A percentile compares a stretch with the other conserved stretches of the same genome.
Conservation (phyloP, 1,140 invertebrate species). For the Cydia pomonella region DNA sequence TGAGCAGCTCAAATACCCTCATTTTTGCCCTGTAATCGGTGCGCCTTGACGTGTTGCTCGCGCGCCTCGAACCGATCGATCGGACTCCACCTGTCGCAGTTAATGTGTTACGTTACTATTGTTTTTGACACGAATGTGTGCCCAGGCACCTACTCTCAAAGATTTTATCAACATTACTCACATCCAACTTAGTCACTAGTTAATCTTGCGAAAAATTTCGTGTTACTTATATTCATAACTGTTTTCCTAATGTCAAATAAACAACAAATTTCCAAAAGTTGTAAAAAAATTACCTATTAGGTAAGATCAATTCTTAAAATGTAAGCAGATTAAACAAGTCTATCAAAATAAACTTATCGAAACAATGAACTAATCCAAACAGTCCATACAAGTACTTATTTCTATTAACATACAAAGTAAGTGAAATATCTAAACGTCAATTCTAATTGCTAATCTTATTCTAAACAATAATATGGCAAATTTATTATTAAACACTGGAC, state of each 20-base stretch:
- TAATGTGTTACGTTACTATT: slow-evolving; percentile 14
- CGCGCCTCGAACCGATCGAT: neutral
- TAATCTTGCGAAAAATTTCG: neutral
- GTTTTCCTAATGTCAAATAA: neutral
- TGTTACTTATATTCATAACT: neutral
- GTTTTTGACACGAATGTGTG: neutral
- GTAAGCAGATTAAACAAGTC: slow-evolving; percentile 62
- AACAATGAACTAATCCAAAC: slow-evolving; percentile 56
- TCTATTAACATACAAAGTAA: slow-evolving; percentile 62
- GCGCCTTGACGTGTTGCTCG: neutral
- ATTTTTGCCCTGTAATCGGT: slow-evolving; percentile 48
- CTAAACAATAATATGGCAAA: slow-evolving; percentile 34
- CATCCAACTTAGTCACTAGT: slow-evolving; percentile 2
- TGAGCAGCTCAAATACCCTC: slow-evolving; percentile 51
- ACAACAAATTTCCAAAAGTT: neutral
- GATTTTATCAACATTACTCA: neutral
- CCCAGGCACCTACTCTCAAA: neutral
- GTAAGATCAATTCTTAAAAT: slow-evolving; percentile 54
- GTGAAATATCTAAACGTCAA: slow-evolving; percentile 70
- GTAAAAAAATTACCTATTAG: slow-evolving; percentile 27
- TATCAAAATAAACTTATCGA: slow-evolving; percentile 78
- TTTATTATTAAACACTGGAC: neutral
- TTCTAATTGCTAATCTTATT: slow-evolving; percentile 59
- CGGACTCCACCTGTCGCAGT: neutral
- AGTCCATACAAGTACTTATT: slow-evolving; percentile 47